Percentiles rank a stretch among this genome's conserved stretches.
phyloP scores from a whole-genome alignment of 2,113 vertebrate genomes.

The Sakesphorus luctuosus region DNA sequence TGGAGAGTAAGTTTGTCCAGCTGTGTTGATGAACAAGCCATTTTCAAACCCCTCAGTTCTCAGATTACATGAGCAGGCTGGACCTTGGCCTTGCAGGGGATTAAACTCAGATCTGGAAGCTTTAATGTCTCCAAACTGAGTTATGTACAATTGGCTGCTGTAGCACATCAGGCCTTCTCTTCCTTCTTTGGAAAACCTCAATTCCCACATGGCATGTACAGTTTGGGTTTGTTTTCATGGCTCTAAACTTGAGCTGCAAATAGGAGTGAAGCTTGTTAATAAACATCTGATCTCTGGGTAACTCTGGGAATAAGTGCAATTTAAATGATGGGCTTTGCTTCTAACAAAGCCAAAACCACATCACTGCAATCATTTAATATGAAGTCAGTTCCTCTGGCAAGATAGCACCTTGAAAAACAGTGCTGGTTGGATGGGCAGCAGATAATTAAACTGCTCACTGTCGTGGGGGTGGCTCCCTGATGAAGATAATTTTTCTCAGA shows the following conservation, averaged over 20 bases:
- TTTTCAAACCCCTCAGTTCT: conserved; percentile 37
- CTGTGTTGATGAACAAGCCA: neutral
- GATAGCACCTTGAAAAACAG: neutral
- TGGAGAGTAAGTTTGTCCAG: neutral
- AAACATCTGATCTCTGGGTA: conserved; percentile 12
- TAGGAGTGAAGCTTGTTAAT: conserved; percentile 15
- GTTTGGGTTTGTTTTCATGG: neutral
- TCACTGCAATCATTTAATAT: neutral
- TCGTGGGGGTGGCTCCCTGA: neutral
- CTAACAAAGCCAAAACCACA: neutral
- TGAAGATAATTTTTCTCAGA: neutral
- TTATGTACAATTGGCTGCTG: conserved; percentile 7
- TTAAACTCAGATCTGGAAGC: conserved; percentile 29
- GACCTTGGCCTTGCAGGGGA: neutral
- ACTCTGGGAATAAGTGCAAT: neutral
- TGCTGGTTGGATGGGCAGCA: neutral
- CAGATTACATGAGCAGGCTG: conserved; percentile 20
- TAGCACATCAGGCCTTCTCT: neutral
- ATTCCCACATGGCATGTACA: neutral
- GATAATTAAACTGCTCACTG: neutral
- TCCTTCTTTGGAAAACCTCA: conserved; percentile 64
- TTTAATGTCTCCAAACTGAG: neutral
- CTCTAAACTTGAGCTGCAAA: conserved; percentile 27
- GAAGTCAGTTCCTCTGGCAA: neutral
- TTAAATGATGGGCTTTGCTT: neutral